Evolutionary conservation across 37 sponge, comb jelly and placozoan species (phyloP), one percentile per base, ranked within the genome.

Genomic region (Dysidea cf. avara): DNA sequence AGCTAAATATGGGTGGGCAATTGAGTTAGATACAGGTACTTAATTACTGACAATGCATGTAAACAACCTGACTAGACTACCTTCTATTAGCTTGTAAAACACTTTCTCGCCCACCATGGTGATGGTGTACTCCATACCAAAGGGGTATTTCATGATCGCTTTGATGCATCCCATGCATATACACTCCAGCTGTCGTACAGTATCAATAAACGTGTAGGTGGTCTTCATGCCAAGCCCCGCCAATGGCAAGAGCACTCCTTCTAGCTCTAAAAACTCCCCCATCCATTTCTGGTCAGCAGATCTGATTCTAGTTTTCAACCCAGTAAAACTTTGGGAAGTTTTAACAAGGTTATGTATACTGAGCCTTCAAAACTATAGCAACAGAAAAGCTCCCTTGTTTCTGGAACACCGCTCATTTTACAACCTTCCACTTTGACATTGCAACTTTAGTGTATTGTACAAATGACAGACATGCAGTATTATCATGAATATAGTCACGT

Each of bases 181-280:
- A 61, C 97, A 96, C 63, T 92, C 90, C 12, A 96, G 81, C 71
- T 96, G 97, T 1, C 73, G 71, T 54, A 96, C 43, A 2, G 97
- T 93, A 53, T 92, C 97, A 17, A 75, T 50, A 9, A 96, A 61
- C 47, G 83, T 76, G 51, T 77, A 61, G 33, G 88, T 79, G 3
- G 84, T 90, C 38, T 69, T 72, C 58, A 74, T 58, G 6, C 87
- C 87, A 13, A 92, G 82, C 3, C 58, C 56, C 37, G 85, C 61
- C 62, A 96, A 74, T 0, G 87, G 84, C 52, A 86, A 84, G 62
- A 96, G 89, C 43, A 96, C 81, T 1, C 97, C 97, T 21, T 83
- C 93, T 28, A 60, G 47, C 26, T 89, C 75, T 18, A 96, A 78
- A 59, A 96, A 96, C 37, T 69, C 69, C 48, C 84, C 85, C 64